Evolutionary conservation across 2,888 invertebrate genomes (phyloP).

Genomic region (Pristionchus fissidentatus): DNA sequence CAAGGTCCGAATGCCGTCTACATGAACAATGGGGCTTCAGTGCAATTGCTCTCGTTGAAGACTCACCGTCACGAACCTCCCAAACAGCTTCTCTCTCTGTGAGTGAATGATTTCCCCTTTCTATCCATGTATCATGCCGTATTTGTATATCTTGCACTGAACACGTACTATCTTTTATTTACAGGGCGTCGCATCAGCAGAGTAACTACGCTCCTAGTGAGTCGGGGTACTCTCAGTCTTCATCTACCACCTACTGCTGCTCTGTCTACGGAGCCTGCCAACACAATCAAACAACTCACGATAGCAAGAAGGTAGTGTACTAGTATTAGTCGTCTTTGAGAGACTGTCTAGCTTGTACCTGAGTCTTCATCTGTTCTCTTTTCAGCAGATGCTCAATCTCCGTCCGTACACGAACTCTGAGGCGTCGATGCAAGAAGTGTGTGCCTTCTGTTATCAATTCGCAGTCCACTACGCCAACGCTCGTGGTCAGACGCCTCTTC

Average conservation of each 20-base stretch:
- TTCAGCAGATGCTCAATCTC: not conserved
- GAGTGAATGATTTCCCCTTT: slow-evolving; percentile 1
- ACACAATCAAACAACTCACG: too few species aligned
- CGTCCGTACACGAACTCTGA: not conserved
- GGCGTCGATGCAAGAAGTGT: not conserved
- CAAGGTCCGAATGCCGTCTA: not conserved
- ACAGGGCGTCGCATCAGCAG: slow-evolving; percentile 8
- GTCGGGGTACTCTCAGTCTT: slow-evolving; percentile 5
- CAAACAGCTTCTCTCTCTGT: slow-evolving; percentile 44
- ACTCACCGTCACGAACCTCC: slow-evolving; percentile 23
- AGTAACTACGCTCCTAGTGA: slow-evolving; percentile 1
- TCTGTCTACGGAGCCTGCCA: slow-evolving; percentile 3
- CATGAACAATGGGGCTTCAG: not conserved
- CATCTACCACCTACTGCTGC: not conserved
- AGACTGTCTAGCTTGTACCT: too few species aligned
- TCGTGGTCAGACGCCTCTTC: slow-evolving; percentile 3
- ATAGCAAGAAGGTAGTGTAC: not conserved
- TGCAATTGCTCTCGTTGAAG: slow-evolving; percentile 29
- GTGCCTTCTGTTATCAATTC: slow-evolving; percentile 39
- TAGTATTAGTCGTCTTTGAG: not conserved
- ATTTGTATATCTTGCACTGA: not conserved
- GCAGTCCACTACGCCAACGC: slow-evolving; percentile 25
- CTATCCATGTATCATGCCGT: not conserved
- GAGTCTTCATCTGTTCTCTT: too few species aligned
- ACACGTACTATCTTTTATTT: not conserved